Evolutionary conservation across 2,113 vertebrate species (phyloP).

Genomic region (Gymnocephalus cernua): DNA sequence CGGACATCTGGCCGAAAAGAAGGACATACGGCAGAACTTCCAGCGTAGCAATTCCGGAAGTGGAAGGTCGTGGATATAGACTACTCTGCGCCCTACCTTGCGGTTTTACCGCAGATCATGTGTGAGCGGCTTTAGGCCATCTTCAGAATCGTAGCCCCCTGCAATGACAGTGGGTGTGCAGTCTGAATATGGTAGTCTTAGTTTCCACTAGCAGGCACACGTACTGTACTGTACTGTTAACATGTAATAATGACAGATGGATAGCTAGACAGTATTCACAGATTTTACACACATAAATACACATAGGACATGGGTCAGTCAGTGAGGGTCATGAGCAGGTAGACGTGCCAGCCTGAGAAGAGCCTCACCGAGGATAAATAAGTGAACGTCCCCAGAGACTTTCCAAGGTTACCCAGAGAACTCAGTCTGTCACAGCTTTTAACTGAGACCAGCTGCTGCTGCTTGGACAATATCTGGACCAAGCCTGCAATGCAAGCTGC

Average conservation of each 20-base stretch:
- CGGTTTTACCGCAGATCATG: no score
- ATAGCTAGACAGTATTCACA: background rate
- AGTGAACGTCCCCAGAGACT: constrained; percentile 49
- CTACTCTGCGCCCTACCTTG: no score
- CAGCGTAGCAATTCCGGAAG: no score
- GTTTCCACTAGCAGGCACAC: background rate
- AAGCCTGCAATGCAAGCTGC: constrained; percentile 32
- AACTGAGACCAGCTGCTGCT: constrained; percentile 61
- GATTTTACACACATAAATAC: background rate
- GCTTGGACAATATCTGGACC: constrained; percentile 39
- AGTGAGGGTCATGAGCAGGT: constrained; percentile 4
- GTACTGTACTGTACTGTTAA: background rate
- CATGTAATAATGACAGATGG: background rate
- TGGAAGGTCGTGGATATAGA: no score
- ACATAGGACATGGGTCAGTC: background rate
- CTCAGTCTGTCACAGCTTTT: constrained; percentile 37
- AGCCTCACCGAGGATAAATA: constrained; percentile 51
- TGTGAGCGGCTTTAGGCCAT: no score
- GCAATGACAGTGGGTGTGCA: background rate
- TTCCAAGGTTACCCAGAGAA: constrained; percentile 66
- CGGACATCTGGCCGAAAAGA: no score
- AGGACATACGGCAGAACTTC: no score
- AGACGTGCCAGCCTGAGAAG: background rate
- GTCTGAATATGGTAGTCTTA: background rate
- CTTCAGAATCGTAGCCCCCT: no score